Evolutionary conservation across 2,113 vertebrate species (phyloP), one percentile per base, ranked within the genome.

Genomic region (Varanus komodoensis): DNA sequence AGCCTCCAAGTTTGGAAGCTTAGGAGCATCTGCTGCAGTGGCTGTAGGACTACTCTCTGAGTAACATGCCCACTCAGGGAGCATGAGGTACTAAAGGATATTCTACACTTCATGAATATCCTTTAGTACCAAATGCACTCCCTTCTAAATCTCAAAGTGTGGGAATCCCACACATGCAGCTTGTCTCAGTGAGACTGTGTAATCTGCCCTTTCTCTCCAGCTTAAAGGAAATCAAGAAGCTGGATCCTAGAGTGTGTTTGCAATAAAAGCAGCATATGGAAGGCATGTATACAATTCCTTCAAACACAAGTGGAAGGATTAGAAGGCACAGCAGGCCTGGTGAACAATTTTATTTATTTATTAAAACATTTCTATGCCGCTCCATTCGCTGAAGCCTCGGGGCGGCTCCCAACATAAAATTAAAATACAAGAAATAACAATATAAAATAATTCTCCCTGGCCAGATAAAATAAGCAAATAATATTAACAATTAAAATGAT

Each of bases 41-140:
- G 38, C 38, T 44, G 38, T 44, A 44, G 38, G 38, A 44, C 38
- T 44, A 44, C 38, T 44, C 38, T 3, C 38, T 44, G 38, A 83
- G n/a, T 87, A 91, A 82, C 75, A 6, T 61, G 61, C 34, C 7
- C 61, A 27, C 6, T 86, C 38, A 44, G 38, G 38, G 38, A 44
- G 21, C 1, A 38, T n/a, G 61, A 21, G 80, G 1, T 3, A 21
- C 32, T 69, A 52, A 92, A 9, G 91, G 69, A 38, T 44, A 44
- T 44, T 44, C 38, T 44, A 44, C 38, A 3, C 38, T 44, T 44
- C 38, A 44, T 44, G 38, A 44, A 0, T 82, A 17, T 91, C 78
- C 87, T 88, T 92, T 2, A 21, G 38, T 94, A 93, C 81, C 64
- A 78, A 93, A 48, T 88, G 6, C 4, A 2, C 64, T 82, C 90